Conservation (phyloP, 2,113 vertebrate genomes). For the Oplegnathus fasciatus region DNA sequence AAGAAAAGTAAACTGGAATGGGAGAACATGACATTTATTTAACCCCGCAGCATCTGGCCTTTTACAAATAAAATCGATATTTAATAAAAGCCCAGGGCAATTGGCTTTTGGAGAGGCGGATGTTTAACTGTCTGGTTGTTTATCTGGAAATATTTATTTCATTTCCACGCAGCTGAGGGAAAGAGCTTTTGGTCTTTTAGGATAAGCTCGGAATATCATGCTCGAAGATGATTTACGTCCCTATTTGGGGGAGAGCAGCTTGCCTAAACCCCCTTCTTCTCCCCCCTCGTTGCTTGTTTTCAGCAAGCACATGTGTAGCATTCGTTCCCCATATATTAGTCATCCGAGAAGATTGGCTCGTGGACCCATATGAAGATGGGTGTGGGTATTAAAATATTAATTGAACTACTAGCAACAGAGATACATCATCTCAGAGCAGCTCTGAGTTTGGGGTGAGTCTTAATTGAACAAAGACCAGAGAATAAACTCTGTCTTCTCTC, state of each 20-base stretch:
- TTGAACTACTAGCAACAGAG: conserved; percentile 64
- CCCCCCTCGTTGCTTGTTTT: conserved; percentile 51
- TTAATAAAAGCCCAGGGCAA: conserved; percentile 78
- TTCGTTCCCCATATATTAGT: conserved; percentile 68
- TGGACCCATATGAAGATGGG: conserved; percentile 63
- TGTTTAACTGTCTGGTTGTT: conserved; percentile 74
- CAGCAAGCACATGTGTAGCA: conserved; percentile 65
- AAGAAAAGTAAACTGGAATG: conserved; percentile 53
- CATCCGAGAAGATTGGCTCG: conserved; percentile 66
- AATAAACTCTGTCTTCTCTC: conserved; percentile 85
- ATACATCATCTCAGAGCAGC: conserved; percentile 55
- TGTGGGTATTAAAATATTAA: conserved; percentile 78
- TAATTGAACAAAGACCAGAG: conserved; percentile 85
- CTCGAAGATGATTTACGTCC: conserved; percentile 76
- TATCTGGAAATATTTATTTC: conserved; percentile 78
- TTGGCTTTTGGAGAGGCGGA: conserved; percentile 74
- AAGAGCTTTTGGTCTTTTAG: conserved; percentile 67
- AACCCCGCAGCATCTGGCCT: conserved; percentile 79
- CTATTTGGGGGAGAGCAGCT: conserved; percentile 66
- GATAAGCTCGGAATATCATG: conserved; percentile 66
- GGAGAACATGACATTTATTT: conserved; percentile 79
- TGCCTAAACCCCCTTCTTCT: conserved; percentile 39
- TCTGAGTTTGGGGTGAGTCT: conserved; percentile 49
- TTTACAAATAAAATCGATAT: conserved; percentile 85
- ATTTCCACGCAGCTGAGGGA: conserved; percentile 60